A percentile compares a stretch with the other conserved stretches of the same genome.
Conservation (phyloP, 2,888 invertebrate genomes). For the Embidobia sp. region DNA sequence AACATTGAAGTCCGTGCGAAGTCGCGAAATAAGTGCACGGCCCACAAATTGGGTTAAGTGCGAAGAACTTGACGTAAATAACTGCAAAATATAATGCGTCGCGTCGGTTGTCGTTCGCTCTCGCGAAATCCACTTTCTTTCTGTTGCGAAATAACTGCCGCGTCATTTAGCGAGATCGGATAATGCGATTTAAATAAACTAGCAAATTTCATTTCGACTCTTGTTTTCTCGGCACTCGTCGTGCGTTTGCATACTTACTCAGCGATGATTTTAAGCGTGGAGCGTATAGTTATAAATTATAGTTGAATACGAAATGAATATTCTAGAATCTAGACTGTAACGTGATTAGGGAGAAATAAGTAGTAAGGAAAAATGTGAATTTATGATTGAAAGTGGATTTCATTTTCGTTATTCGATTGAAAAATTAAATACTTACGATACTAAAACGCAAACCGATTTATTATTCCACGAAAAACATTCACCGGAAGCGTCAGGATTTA, state of each 20-base stretch:
- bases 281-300: conserved; percentile 25
- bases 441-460: too few species aligned
- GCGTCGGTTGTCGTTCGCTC: conserved; percentile 13
- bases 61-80: conserved; percentile 35
- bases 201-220: conserved; percentile 50
- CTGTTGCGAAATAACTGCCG: conserved; percentile 27
- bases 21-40: conserved; percentile 38
- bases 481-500: too few species aligned
- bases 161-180: conserved; percentile 52
- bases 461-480: too few species aligned
- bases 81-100: conserved; percentile 52
- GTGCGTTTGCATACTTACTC: conserved; percentile 43
- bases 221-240: conserved; percentile 30
- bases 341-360: conserved; percentile 47
- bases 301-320: conserved; percentile 31
- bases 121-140: conserved; percentile 43
- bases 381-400: conserved; percentile 27
- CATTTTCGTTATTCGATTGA: conserved; percentile 38
- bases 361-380: conserved; percentile 33
- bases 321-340: conserved; percentile 40
- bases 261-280: conserved; percentile 27
- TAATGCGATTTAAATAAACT: conserved; percentile 57
- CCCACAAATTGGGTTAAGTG: conserved; percentile 73
- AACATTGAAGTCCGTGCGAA: conserved; percentile 52
- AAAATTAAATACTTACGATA: conserved; percentile 41